phyloP scores from a whole-genome alignment of 1,140 invertebrate species.

The Bombus huntii region DNA sequence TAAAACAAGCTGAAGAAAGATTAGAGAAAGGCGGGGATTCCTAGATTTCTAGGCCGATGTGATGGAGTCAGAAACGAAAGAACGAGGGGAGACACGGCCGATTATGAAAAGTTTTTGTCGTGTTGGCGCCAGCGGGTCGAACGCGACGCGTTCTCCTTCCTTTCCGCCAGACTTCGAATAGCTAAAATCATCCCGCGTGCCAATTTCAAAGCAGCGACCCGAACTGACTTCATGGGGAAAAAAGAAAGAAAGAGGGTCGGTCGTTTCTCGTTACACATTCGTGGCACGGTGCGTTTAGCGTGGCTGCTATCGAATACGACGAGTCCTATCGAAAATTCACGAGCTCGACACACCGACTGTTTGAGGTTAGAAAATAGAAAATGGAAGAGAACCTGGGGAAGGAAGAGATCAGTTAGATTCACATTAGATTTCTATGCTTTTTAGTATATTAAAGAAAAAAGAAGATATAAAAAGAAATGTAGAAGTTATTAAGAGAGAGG shows the following conservation, averaged over 20 bases:
- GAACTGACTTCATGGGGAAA: slow-evolving; percentile 11
- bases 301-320: slow-evolving; percentile 8
- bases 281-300: slow-evolving; percentile 51
- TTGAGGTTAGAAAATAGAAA: not conserved
- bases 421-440: not conserved
- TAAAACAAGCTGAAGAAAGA: not conserved
- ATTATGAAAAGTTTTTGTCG: slow-evolving; percentile 68
- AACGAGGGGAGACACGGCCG: slow-evolving; percentile 61
- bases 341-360: not conserved
- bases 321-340: too few species aligned
- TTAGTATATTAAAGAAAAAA: not conserved
- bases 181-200: slow-evolving; percentile 63
- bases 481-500: too few species aligned
- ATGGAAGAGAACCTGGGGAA: not conserved
- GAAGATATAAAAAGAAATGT: not conserved
- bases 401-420: not conserved
- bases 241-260: slow-evolving; percentile 11
- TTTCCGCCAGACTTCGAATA: slow-evolving; percentile 43
- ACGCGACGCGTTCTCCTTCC: slow-evolving; percentile 20
- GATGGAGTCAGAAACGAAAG: not conserved
- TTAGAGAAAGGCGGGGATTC: not conserved
- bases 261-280: slow-evolving; percentile 58
- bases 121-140: slow-evolving; percentile 62
- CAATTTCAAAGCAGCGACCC: slow-evolving; percentile 62
- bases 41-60: not conserved